A percentile compares a stretch with the other conserved stretches of the same genome.
phyloP scores from a whole-genome alignment of 1,140 invertebrate species.

The Brachionus asplanchnoidis region DNA sequence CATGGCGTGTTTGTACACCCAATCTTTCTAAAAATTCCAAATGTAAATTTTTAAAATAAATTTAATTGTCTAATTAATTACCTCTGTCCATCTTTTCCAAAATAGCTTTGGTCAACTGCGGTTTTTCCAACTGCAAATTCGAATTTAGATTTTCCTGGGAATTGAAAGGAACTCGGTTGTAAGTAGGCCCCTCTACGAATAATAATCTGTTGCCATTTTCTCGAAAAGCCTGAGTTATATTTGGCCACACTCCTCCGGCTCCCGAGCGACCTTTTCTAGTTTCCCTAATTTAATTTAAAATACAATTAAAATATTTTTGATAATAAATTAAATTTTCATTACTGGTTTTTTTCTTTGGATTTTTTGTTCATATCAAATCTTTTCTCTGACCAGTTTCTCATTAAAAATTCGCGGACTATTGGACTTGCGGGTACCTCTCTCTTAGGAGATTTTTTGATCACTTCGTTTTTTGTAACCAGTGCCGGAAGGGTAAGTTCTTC shows the following conservation, averaged over 20 bases:
- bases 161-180: slow-evolving; percentile 7
- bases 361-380: slow-evolving; percentile 18
- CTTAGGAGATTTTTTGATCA: background rate
- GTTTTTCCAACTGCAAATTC: background rate
- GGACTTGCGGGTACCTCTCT: background rate
- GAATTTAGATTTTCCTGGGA: background rate
- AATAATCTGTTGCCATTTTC: slow-evolving; percentile 23
- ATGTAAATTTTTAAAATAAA: background rate
- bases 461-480: background rate
- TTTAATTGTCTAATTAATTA: background rate
- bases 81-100: slow-evolving; percentile 28
- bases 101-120: background rate
- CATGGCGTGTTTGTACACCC: slow-evolving; percentile 29
- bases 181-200: slow-evolving; percentile 19
- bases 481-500: background rate
- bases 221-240: slow-evolving; percentile 38
- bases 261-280: slow-evolving; percentile 31
- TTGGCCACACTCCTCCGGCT: background rate
- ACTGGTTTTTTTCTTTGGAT: background rate
- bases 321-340: background rate
- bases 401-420: background rate
- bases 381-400: slow-evolving; percentile 36
- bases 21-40: background rate
- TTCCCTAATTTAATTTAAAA: background rate
- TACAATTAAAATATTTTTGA: too few relatives aligned